These are phyloP conservation scores for Eupithecia subfuscata DNA, from an alignment of 2,888 invertebrate species.

Conservation along the genomic window DNA sequence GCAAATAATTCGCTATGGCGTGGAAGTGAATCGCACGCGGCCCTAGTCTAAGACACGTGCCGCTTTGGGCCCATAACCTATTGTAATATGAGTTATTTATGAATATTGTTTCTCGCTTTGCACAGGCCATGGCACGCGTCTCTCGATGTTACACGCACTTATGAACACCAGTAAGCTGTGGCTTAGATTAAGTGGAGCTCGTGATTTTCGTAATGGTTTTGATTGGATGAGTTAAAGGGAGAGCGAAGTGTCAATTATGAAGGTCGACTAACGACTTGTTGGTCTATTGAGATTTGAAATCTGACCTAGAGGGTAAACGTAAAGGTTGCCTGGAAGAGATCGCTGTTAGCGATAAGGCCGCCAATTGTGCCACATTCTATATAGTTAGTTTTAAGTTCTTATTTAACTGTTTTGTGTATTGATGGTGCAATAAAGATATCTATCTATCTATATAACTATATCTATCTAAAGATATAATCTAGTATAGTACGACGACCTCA, in stretches of 20 bases:
- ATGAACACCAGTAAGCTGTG: constrained; percentile 39
- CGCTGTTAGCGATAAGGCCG: no score
- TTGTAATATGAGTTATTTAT: constrained; percentile 78
- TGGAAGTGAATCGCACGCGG: constrained; percentile 57
- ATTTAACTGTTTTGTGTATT: no score
- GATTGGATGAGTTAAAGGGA: constrained; percentile 14
- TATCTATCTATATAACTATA: no score
- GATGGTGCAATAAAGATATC: no score
- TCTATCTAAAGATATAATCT: no score
- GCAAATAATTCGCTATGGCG: constrained; percentile 76
- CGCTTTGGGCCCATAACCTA: constrained; percentile 45
- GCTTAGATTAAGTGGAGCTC: constrained; percentile 32
- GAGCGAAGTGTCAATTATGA: background rate
- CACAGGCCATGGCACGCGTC: constrained; percentile 33
- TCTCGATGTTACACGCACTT: constrained; percentile 36
- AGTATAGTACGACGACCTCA: no score
- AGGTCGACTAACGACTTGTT: background rate
- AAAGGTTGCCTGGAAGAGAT: no score
- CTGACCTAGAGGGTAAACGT: no score
- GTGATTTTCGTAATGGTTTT: constrained; percentile 38
- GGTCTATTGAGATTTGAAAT: background rate
- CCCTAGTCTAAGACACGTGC: constrained; percentile 60
- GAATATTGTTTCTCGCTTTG: constrained; percentile 70
- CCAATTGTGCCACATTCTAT: no score
- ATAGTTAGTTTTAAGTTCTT: no score